Evolutionary conservation across 2,888 invertebrate genomes (phyloP).

Genomic region (Disparrhopalites patrizii): DNA sequence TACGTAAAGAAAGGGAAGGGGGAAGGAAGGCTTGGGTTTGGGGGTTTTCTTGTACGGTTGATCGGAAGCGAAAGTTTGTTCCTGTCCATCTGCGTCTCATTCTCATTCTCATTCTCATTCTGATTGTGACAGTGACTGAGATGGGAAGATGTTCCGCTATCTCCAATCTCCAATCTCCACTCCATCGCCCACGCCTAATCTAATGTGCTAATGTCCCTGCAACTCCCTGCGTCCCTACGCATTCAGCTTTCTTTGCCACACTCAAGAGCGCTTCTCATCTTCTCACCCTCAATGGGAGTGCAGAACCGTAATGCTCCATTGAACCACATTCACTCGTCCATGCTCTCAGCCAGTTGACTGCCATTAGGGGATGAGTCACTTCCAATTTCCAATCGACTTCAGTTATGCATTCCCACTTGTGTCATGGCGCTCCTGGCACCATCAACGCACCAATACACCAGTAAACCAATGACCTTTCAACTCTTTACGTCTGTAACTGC

Average conservation of each 20-base stretch:
- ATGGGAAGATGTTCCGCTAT: conserved; percentile 16
- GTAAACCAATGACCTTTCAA: too few species aligned
- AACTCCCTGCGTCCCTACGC: neutral
- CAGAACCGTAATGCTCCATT: conserved; percentile 7
- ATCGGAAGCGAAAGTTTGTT: conserved; percentile 19
- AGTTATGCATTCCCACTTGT: neutral
- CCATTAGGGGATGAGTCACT: too few species aligned
- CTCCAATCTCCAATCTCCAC: too few species aligned
- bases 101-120: neutral
- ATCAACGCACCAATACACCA: too few species aligned
- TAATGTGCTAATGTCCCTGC: neutral
- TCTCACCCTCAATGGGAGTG: too few species aligned
- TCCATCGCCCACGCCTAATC: neutral
- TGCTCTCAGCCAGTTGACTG: too few species aligned
- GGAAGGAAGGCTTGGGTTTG: neutral
- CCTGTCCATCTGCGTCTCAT: neutral
- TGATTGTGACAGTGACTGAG: neutral
- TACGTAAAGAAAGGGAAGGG: too few species aligned
- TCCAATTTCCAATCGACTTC: too few species aligned
- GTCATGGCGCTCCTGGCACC: too few species aligned
- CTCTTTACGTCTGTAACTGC: too few species aligned
- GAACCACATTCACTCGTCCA: neutral
- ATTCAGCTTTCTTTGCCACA: neutral
- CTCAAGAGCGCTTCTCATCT: too few species aligned
- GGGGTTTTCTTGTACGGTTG: conserved; percentile 9